phyloP scores from a whole-genome alignment of 2,113 vertebrate species.

The Corythoichthys haematopterus region DNA sequence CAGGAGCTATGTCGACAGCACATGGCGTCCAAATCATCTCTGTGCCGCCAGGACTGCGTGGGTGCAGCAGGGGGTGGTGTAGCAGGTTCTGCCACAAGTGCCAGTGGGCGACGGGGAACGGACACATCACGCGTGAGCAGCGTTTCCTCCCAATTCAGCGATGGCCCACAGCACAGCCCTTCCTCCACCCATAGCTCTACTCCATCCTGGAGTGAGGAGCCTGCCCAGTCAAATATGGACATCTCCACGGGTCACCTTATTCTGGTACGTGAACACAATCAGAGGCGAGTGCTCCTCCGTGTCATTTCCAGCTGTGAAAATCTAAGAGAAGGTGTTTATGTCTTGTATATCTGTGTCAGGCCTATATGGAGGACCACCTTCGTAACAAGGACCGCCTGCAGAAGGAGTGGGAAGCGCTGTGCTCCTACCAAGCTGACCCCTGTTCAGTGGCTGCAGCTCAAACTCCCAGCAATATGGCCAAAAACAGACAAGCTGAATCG shows the following conservation, averaged over 20 bases:
- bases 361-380: slow-evolving; percentile 97
- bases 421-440: slow-evolving; percentile 93
- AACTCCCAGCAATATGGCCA: slow-evolving; percentile 79
- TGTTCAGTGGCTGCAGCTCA: slow-evolving; percentile 77
- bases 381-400: slow-evolving; percentile 89
- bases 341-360: slow-evolving; percentile 58
- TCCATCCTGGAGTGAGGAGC: slow-evolving; percentile 95
- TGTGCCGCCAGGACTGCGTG: slow-evolving; percentile 74
- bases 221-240: slow-evolving; percentile 98
- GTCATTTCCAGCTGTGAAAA: background rate
- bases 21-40: slow-evolving; percentile 91
- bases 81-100: slow-evolving; percentile 35
- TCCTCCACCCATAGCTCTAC: slow-evolving; percentile 95
- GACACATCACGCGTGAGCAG: slow-evolving; percentile 94
- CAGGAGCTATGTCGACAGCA: slow-evolving; percentile 97
- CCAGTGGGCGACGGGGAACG: slow-evolving; percentile 68
- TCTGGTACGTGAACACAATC: slow-evolving; percentile 74
- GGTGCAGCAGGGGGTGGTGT: slow-evolving; percentile 45
- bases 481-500: slow-evolving; percentile 83
- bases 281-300: background rate
- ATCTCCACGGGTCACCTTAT: slow-evolving; percentile 99
- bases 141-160: slow-evolving; percentile 95
- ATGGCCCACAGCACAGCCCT: slow-evolving; percentile 89
- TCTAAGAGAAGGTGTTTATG: background rate
- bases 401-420: slow-evolving; percentile 95